Evolutionary conservation across 2,797 vertebrate species (phyloP).

Genomic region (Garrulus glandarius): DNA sequence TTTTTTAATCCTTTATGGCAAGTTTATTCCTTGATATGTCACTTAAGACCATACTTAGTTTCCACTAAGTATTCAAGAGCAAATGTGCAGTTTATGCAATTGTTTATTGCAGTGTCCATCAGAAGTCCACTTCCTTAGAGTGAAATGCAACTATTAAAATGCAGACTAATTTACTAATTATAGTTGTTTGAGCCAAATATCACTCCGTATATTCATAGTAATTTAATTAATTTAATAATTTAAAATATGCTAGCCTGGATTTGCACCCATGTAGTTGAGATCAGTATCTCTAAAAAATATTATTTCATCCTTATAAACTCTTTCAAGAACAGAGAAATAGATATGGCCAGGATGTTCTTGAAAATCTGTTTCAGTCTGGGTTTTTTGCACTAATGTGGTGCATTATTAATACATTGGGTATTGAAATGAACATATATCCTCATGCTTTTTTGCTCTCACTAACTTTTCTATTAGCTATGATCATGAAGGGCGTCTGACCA

Average conservation of each 20-base stretch:
- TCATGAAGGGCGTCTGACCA: conserved; percentile 96
- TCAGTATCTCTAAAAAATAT: not conserved
- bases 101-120: not conserved
- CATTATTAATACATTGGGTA: conserved; percentile 50
- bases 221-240: not conserved
- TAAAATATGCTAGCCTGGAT: not conserved
- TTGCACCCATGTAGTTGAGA: not conserved
- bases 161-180: not conserved
- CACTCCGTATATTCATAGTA: not conserved
- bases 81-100: not conserved
- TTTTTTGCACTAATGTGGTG: conserved; percentile 31
- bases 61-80: not conserved
- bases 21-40: not conserved
- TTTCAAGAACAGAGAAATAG: conserved; percentile 48
- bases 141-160: not conserved
- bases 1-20: not conserved
- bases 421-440: conserved; percentile 57
- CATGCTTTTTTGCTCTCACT: conserved; percentile 61
- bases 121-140: not conserved
- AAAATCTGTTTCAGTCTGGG: conserved; percentile 38
- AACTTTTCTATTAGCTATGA: conserved; percentile 87
- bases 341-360: conserved; percentile 39
- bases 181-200: not conserved
- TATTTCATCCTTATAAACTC: not conserved
- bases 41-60: not conserved